Conservation (phyloP, 1,140 invertebrate genomes). For the Saccostrea echinata region DNA sequence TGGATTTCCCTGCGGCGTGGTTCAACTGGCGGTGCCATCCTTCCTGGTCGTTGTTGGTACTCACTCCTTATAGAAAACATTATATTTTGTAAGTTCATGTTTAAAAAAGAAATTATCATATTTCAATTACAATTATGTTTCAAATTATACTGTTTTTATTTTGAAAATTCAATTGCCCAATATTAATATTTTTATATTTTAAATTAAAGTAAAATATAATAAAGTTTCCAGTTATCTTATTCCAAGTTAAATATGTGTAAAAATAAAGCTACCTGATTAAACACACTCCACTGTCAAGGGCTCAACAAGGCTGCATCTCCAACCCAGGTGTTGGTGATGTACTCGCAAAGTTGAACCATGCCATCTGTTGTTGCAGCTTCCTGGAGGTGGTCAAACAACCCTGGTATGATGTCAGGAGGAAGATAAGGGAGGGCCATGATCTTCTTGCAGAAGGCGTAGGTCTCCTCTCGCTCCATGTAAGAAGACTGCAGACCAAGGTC, state of each 20-base stretch:
- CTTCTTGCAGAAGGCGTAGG: not conserved
- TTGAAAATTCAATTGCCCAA: no score
- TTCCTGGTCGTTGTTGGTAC: constrained; percentile 41
- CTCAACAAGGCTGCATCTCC: not conserved
- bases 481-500: not conserved
- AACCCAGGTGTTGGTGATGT: not conserved
- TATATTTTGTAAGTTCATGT: no score
- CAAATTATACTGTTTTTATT: no score
- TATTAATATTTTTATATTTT: no score
- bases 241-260: no score
- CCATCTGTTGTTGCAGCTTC: not conserved
- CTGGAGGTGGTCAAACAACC: not conserved
- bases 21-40: constrained; percentile 32
- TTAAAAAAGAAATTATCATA: no score
- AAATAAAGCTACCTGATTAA: not conserved
- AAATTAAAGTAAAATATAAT: no score
- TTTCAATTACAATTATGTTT: no score
- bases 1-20: not conserved
- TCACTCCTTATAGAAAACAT: not conserved
- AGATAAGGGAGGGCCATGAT: not conserved
- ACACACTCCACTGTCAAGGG: not conserved
- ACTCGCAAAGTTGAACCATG: not conserved
- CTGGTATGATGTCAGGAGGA: not conserved
- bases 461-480: not conserved
- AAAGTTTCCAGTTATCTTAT: no score